These are phyloP conservation scores for Netelia fuscicornis DNA, from an alignment of 2,888 invertebrate species.

Conservation along the genomic window DNA sequence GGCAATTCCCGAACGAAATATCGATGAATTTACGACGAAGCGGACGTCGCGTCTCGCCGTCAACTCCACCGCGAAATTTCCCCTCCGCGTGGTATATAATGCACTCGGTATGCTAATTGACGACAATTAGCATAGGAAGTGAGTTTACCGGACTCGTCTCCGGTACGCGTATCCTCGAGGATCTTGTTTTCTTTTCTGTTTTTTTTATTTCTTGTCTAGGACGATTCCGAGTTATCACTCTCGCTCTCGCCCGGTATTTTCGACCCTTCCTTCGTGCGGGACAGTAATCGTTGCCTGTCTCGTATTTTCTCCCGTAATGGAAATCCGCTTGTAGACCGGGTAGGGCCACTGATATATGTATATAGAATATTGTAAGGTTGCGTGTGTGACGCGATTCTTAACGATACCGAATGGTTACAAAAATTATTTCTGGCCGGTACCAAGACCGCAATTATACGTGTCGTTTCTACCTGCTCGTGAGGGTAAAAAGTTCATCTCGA, in stretches of 20 bases:
- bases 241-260: conserved; percentile 57
- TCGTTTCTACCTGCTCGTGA: conserved; percentile 55
- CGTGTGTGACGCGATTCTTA: neutral
- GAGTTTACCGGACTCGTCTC: conserved; percentile 64
- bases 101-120: conserved; percentile 83
- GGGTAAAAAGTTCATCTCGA: conserved; percentile 31
- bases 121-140: conserved; percentile 83
- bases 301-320: conserved; percentile 10
- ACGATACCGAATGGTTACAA: conserved; percentile 8
- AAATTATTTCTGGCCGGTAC: conserved; percentile 9
- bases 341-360: neutral
- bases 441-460: conserved; percentile 41
- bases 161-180: conserved; percentile 32
- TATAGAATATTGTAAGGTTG: neutral
- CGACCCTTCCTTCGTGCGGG: conserved; percentile 20
- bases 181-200: neutral
- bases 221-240: conserved; percentile 50
- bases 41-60: conserved; percentile 75
- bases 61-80: conserved; percentile 68
- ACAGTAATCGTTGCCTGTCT: conserved; percentile 15
- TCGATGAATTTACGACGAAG: conserved; percentile 84
- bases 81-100: conserved; percentile 71
- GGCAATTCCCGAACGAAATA: conserved; percentile 73
- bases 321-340: neutral
- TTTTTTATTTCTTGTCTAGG: conserved; percentile 12